These are phyloP conservation scores for Eledone cirrhosa DNA, from an alignment of 2,888 invertebrate genomes.

Conservation along the genomic window DNA sequence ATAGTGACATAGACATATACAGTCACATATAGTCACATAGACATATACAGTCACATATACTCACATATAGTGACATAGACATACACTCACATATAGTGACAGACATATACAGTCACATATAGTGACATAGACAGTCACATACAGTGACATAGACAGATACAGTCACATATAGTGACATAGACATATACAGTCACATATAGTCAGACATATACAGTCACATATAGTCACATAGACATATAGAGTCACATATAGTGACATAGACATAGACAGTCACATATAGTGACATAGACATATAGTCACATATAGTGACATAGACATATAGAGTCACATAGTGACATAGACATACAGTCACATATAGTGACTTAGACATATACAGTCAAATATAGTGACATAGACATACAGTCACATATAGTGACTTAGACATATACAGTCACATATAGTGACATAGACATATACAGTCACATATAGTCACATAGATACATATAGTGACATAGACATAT, in stretches of 20 bases:
- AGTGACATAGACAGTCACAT: background rate
- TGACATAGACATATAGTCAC: background rate
- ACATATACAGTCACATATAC: background rate
- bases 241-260: background rate
- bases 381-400: too few species aligned
- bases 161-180: background rate
- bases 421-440: background rate
- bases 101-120: background rate
- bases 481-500: background rate
- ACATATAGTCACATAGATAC: background rate
- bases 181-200: background rate
- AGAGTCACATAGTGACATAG: too few species aligned
- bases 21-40: too few species aligned
- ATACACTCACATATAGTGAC: background rate
- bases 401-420: background rate
- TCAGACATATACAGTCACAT: too few species aligned
- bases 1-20: background rate
- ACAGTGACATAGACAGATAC: background rate
- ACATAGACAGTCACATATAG: background rate
- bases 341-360: background rate
- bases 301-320: background rate
- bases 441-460: background rate
- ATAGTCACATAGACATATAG: background rate
- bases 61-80: background rate
- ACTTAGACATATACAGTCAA: background rate